phyloP scores from a whole-genome alignment of 1,140 invertebrate genomes.

The Acromyrmex heyeri region DNA sequence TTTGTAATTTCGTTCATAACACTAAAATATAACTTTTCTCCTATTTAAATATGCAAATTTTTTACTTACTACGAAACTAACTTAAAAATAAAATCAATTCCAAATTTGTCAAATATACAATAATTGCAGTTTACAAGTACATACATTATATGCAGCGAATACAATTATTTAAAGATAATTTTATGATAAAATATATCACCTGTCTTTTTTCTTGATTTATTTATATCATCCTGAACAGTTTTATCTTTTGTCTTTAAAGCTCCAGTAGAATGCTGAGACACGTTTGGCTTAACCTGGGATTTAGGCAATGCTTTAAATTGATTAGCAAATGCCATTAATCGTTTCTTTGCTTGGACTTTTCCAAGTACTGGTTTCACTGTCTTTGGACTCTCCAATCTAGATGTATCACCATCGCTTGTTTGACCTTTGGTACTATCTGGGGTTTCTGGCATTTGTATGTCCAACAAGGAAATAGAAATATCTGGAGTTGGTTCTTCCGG shows the following conservation, averaged over 20 bases:
- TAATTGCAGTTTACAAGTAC: no score
- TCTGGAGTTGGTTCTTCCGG: slow-evolving; percentile 71
- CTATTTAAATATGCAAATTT: no score
- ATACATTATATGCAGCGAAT: not conserved
- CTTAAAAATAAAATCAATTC: not conserved
- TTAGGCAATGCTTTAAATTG: slow-evolving; percentile 81
- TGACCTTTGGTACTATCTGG: slow-evolving; percentile 79
- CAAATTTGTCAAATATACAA: not conserved
- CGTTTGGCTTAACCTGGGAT: slow-evolving; percentile 69
- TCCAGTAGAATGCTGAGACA: slow-evolving; percentile 53
- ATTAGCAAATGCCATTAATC: slow-evolving; percentile 86
- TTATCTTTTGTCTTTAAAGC: slow-evolving; percentile 66
- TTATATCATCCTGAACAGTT: slow-evolving; percentile 56
- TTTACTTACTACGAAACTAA: no score
- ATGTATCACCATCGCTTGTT: slow-evolving; percentile 70
- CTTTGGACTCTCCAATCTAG: slow-evolving; percentile 80
- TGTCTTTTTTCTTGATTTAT: slow-evolving; percentile 73
- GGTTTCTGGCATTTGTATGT: slow-evolving; percentile 82
- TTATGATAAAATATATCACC: slow-evolving; percentile 43
- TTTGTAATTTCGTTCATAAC: no score
- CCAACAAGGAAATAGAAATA: slow-evolving; percentile 70
- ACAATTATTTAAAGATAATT: not conserved
- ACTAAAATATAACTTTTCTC: no score
- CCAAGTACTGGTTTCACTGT: slow-evolving; percentile 84
- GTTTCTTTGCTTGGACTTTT: slow-evolving; percentile 85